These are phyloP conservation scores for Manduca sexta DNA, from an alignment of 1,140 invertebrate species.

Conservation along the genomic window DNA sequence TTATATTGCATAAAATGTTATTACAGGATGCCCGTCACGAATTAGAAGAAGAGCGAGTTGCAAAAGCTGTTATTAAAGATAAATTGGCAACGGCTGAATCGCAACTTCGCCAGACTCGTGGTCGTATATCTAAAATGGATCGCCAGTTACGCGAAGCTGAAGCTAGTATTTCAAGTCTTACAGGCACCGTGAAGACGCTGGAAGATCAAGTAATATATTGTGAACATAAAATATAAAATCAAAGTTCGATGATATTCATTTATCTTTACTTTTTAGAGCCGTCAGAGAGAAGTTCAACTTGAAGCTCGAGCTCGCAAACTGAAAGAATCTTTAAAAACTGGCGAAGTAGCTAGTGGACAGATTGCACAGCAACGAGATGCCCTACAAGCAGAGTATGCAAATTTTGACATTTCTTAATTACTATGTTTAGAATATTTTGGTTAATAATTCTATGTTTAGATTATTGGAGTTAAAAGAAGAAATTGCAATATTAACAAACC, in stretches of 20 bases:
- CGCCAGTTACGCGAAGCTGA: conserved; percentile 56
- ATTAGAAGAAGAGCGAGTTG: conserved; percentile 46
- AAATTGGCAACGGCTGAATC: conserved; percentile 46
- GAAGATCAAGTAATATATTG: conserved; percentile 48
- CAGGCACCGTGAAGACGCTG: conserved; percentile 52
- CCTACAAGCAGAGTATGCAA: conserved; percentile 45
- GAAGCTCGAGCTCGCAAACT: conserved; percentile 59
- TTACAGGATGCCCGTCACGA: conserved; percentile 37
- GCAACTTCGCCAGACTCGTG: conserved; percentile 39
- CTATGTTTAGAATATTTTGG: too few relatives aligned
- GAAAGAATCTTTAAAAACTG: conserved; percentile 59
- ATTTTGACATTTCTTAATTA: not conserved
- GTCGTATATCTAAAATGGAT: conserved; percentile 56
- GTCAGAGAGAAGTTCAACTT: conserved; percentile 53
- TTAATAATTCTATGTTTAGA: not conserved
- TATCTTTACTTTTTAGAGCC: conserved; percentile 31
- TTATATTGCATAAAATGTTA: not conserved
- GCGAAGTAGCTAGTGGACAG: conserved; percentile 49
- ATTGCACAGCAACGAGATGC: conserved; percentile 50
- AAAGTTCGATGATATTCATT: not conserved
- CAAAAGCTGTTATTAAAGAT: conserved; percentile 36
- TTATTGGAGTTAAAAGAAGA: conserved; percentile 31
- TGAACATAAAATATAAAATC: not conserved
- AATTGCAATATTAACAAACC: conserved; percentile 33
- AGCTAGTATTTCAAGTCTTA: conserved; percentile 54